Evolutionary conservation across 2,888 invertebrate genomes (phyloP), one percentile per base, ranked within the genome.

Genomic region (Napeogenes inachia): DNA sequence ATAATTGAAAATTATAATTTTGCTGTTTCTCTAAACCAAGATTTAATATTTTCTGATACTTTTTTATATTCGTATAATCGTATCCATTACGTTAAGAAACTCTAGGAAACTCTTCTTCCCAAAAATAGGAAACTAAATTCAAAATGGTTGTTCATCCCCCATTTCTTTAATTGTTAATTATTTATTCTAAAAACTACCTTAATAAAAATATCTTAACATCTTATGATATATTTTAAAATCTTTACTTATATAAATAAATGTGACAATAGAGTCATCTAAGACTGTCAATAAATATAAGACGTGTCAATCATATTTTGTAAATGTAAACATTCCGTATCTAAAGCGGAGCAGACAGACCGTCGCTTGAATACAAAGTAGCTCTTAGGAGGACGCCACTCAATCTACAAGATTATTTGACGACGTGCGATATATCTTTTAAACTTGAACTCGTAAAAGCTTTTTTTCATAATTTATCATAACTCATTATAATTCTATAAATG

Each of bases 351-450:
- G 61, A 60, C 59, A 57, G 56, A 61, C 50, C 46, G 33, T 45
- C 66, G 45, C 56, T 45, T 60, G 68, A 68, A 68, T 68, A 64
- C 58, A 58, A 66, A 66, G 56, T 50, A 63, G 68, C 59, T 56
- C 56, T 59, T 59, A 54, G 62, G 59, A 50, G 54, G 55, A 50
- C 12, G 50, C 50, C 57, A 62, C 63, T 62, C 64, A 62, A 66
- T 68, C 63, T 63, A 61, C 60, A 56, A 67, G 57, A 53, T 61
- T 35, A 54, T 47, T 50, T 50, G 13, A 59, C 42, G 21, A 45
- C 10, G 45, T 54, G 54, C 12, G 8, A 10, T 42, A 42, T 10
- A 10, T 30, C 10, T 50, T 47, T 30, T 50, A 50, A 50, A 50
- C 6, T 50, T 30, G 50, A 30, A 47, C n/a, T 6, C n/a, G 13